phyloP scores from a whole-genome alignment of 2,888 invertebrate species.

The Hypolimnas misippus region DNA sequence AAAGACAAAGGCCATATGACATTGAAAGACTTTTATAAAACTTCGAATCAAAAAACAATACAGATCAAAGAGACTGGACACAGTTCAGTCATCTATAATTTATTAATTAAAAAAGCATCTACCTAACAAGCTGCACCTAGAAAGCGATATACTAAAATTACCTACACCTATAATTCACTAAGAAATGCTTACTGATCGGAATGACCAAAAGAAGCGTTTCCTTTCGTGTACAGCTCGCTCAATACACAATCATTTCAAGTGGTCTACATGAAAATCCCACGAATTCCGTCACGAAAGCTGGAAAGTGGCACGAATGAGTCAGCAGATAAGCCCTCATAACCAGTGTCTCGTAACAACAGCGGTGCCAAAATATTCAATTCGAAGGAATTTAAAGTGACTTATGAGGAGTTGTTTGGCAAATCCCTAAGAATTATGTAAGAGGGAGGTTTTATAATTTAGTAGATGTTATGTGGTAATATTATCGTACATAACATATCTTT shows the following conservation, averaged over 20 bases:
- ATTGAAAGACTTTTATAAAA: too few species aligned
- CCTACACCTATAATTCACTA: constrained; percentile 3
- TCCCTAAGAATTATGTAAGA: background rate
- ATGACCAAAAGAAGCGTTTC: constrained; percentile 41
- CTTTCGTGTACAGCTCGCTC: constrained; percentile 37
- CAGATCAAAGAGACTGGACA: too few species aligned
- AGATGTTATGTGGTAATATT: too few species aligned
- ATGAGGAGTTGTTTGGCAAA: constrained; percentile 12
- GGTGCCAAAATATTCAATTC: constrained; percentile 41
- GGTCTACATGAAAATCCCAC: constrained; percentile 49
- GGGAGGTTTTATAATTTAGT: background rate
- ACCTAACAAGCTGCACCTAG: background rate
- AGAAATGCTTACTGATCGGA: constrained; percentile 38
- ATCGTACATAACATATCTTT: too few species aligned
- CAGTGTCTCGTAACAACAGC: constrained; percentile 19
- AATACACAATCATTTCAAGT: constrained; percentile 56
- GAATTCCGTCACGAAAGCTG: constrained; percentile 62
- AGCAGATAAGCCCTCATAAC: constrained; percentile 54
- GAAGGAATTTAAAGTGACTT: constrained; percentile 35
- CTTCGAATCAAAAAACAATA: too few species aligned
- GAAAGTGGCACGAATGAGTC: constrained; percentile 50
- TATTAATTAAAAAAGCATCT: background rate
- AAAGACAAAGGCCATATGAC: too few species aligned
- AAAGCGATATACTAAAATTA: background rate
- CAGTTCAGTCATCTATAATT: too few species aligned